Evolutionary conservation across 2,797 vertebrate genomes (phyloP), one percentile per base, ranked within the genome.

Genomic region (Tokudaia tokunoshimensis): DNA sequence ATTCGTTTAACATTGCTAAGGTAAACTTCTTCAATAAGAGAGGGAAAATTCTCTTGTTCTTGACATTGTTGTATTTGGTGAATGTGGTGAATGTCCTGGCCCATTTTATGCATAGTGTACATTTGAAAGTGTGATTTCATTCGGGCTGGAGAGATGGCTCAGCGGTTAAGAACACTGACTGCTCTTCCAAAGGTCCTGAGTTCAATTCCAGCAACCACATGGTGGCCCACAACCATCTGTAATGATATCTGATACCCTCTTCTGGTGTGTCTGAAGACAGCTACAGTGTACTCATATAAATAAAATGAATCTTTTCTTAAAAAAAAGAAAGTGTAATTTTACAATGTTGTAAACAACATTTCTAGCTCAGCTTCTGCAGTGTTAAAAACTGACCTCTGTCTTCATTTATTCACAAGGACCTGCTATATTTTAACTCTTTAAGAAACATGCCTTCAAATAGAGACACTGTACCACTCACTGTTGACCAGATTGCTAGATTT

Each of bases 391-490:
- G 41, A 41, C 41, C 41, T 41, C 41, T 41, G 41, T 44, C 93
- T 29, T 86, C 41, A 31, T 78, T 47, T 76, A 20, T 81, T 79
- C 57, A 94, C 57, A 84, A 76, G 78, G 72, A 79, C 20, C 20
- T 20, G 37, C 22, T 95, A 85, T 19, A 72, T 89, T 6, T 92
- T 61, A 12, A 47, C 31, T 89, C 31, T 95, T 92, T 78, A 87
- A 96, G 72, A 70, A 41, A 44, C 81, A 26, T 50, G 74, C 44
- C 95, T 96, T 80, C 15, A 95, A 83, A 22, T 67, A 95, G 57
- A 84, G 26, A 65, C 59, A 74, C 12, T 11, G 15, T 72, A 29
- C 24, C 14, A 72, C n/a, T 88, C n/a, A 75, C 52, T 19, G n/a
- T 7, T 92, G 91, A 34, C 61, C 24, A 6, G 44, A 52, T 90